A percentile compares a stretch with the other conserved stretches of the same genome.
These are phyloP conservation scores for Drosophila barbarae DNA, from an alignment of 2,888 invertebrate genomes.

Conservation along the genomic window DNA sequence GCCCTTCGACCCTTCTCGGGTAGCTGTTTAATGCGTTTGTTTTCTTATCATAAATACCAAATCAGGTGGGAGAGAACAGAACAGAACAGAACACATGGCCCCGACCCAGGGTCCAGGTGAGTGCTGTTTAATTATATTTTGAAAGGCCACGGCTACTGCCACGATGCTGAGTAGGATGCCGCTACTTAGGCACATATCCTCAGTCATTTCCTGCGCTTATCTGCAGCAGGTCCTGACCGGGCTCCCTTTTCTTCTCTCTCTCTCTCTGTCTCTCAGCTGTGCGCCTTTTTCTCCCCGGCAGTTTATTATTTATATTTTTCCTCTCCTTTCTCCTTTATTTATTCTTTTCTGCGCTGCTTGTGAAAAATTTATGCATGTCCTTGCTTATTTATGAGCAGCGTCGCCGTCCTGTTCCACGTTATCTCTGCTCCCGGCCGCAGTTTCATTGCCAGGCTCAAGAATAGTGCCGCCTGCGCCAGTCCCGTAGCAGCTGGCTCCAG, in stretches of 20 bases:
- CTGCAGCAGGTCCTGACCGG: slow-evolving; percentile 45
- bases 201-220: slow-evolving; percentile 76
- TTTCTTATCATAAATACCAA: slow-evolving; percentile 75
- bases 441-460: slow-evolving; percentile 74
- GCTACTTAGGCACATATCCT: slow-evolving; percentile 74
- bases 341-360: slow-evolving; percentile 67
- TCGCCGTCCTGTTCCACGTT: slow-evolving; percentile 56
- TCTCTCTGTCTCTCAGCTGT: background rate
- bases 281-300: slow-evolving; percentile 6
- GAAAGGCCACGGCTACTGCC: slow-evolving; percentile 45
- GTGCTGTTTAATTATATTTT: slow-evolving; percentile 76
- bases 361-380: slow-evolving; percentile 74
- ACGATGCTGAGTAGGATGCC: slow-evolving; percentile 54
- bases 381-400: slow-evolving; percentile 76
- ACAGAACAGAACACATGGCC: slow-evolving; percentile 57
- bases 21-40: slow-evolving; percentile 70
- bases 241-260: background rate
- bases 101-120: slow-evolving; percentile 52
- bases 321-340: slow-evolving; percentile 49
- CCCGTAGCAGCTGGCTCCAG: slow-evolving; percentile 8
- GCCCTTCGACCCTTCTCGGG: slow-evolving; percentile 25
- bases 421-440: slow-evolving; percentile 66
- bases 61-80: slow-evolving; percentile 58
- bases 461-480: slow-evolving; percentile 42
- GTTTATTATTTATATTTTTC: slow-evolving; percentile 46